Percentiles rank a stretch among this genome's conserved stretches.
Evolutionary conservation across 2,888 invertebrate species (phyloP).

Genomic region (Caenorhabditis macrosperma): DNA sequence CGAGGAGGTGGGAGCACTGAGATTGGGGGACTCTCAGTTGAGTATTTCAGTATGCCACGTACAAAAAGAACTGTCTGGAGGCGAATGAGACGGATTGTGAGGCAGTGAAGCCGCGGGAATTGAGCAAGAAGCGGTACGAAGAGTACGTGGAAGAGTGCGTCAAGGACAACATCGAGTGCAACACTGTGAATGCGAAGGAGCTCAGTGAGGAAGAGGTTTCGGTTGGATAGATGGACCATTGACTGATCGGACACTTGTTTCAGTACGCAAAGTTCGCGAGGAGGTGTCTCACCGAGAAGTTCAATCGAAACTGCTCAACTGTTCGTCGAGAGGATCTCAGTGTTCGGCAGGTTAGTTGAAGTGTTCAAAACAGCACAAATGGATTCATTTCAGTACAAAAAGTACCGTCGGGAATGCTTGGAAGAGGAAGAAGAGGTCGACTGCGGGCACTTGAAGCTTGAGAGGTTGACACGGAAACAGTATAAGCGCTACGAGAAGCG

Average conservation of each 20-base stretch:
- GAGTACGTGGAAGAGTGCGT: constrained; percentile 6
- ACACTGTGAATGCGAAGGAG: neutral
- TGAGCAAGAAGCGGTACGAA: neutral
- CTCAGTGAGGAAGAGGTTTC: neutral
- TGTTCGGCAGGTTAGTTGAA: neutral
- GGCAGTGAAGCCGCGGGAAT: neutral
- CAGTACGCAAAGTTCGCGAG: neutral
- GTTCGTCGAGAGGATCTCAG: neutral
- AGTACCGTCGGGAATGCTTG: constrained; percentile 6
- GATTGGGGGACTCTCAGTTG: no score
- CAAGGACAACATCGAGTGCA: constrained; percentile 6
- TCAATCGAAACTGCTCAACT: neutral
- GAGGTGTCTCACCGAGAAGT: neutral
- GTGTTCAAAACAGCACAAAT: neutral
- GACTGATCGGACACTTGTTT: neutral
- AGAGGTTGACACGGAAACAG: constrained; percentile 13
- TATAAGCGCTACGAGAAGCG: constrained; percentile 11
- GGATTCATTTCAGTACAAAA: neutral
- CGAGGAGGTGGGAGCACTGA: no score
- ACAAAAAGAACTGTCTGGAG: constrained; percentile 13
- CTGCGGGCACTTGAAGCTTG: constrained; percentile 7
- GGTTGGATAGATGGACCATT: neutral
- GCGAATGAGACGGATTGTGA: neutral
- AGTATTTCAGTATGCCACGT: no score
- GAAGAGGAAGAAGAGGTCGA: neutral